A percentile compares a stretch with the other conserved stretches of the same genome.
Evolutionary conservation across 53 echinoderm and acorn worm genomes (phyloP).

Genomic region (Zoroaster sp.): DNA sequence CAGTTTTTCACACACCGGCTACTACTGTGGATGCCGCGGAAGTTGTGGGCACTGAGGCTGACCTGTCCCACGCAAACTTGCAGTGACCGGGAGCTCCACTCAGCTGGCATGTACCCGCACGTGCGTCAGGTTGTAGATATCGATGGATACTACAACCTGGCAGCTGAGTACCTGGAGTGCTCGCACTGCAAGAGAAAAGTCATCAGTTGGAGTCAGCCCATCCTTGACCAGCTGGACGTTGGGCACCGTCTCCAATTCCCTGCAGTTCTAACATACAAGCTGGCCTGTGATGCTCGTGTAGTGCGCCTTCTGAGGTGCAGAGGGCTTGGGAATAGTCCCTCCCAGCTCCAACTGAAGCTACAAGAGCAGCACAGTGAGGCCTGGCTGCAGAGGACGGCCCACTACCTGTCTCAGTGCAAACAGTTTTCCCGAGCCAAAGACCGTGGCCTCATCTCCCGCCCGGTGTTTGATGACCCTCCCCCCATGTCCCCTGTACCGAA

Average conservation of each 20-base stretch:
- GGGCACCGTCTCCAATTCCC: conserved; percentile 61
- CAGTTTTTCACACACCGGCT: conserved; percentile 10
- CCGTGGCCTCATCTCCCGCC: conserved; percentile 18
- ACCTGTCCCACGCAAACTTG: conserved; percentile 59
- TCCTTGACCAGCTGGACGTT: conserved; percentile 69
- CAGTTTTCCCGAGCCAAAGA: conserved; percentile 48
- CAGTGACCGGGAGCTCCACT: conserved; percentile 44
- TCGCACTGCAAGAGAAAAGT: conserved; percentile 54
- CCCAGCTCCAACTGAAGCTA: conserved; percentile 45
- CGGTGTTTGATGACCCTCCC: conserved; percentile 20
- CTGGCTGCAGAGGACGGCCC: conserved; percentile 50
- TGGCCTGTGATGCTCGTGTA: conserved; percentile 58
- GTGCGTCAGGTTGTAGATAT: conserved; percentile 75
- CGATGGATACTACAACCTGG: conserved; percentile 67
- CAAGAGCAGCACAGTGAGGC: conserved; percentile 64
- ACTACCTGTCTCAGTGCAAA: conserved; percentile 42
- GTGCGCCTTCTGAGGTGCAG: conserved; percentile 42
- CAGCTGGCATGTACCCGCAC: conserved; percentile 58
- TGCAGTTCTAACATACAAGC: conserved; percentile 62
- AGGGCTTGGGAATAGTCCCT: conserved; percentile 58
- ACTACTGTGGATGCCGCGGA: conserved; percentile 70
- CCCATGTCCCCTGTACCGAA: conserved; percentile 52
- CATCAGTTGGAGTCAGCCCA: conserved; percentile 68
- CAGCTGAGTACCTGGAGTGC: conserved; percentile 73
- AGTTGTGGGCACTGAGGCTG: conserved; percentile 45